Evolutionary conservation across 1,140 invertebrate genomes (phyloP).

Genomic region (Leptinotarsa lineolata): DNA sequence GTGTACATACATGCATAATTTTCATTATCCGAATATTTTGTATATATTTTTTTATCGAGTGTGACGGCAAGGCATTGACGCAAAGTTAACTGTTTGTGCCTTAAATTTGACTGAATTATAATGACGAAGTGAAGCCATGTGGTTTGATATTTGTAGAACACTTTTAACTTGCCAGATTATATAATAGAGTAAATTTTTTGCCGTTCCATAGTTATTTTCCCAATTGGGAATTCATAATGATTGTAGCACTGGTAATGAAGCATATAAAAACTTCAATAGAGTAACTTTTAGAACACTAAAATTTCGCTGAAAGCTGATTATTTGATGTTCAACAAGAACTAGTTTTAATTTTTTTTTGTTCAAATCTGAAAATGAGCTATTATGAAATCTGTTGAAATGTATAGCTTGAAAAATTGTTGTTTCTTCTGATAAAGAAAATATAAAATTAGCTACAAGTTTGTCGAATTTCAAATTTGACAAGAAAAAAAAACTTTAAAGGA

Average conservation of each 20-base stretch:
- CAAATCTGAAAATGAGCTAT: too few relatives aligned
- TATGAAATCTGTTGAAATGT: too few relatives aligned
- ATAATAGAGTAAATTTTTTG: slow-evolving; percentile 15
- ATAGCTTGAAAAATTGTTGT: too few relatives aligned
- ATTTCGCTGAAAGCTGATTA: too few relatives aligned
- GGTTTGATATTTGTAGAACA: slow-evolving; percentile 18
- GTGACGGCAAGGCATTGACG: slow-evolving; percentile 6
- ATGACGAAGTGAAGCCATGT: slow-evolving; percentile 14
- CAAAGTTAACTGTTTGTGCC: slow-evolving; percentile 23
- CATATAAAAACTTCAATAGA: too few relatives aligned
- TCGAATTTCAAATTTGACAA: too few relatives aligned
- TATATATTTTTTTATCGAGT: slow-evolving; percentile 25
- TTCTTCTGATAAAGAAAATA: too few relatives aligned
- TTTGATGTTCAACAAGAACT: too few relatives aligned
- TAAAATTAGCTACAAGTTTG: too few relatives aligned
- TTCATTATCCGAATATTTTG: slow-evolving; percentile 3
- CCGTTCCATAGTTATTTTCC: not conserved
- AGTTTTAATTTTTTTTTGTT: too few relatives aligned
- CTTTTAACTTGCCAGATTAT: slow-evolving; percentile 24
- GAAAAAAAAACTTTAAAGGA: too few relatives aligned
- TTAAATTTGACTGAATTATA: slow-evolving; percentile 27
- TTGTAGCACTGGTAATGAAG: not conserved
- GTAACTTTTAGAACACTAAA: too few relatives aligned
- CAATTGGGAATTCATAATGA: not conserved
- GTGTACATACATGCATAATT: slow-evolving; percentile 1